A percentile compares a stretch with the other conserved stretches of the same genome.
These are phyloP conservation scores for Morinoia aosen DNA, from an alignment of 2,888 invertebrate genomes.

Conservation along the genomic window DNA sequence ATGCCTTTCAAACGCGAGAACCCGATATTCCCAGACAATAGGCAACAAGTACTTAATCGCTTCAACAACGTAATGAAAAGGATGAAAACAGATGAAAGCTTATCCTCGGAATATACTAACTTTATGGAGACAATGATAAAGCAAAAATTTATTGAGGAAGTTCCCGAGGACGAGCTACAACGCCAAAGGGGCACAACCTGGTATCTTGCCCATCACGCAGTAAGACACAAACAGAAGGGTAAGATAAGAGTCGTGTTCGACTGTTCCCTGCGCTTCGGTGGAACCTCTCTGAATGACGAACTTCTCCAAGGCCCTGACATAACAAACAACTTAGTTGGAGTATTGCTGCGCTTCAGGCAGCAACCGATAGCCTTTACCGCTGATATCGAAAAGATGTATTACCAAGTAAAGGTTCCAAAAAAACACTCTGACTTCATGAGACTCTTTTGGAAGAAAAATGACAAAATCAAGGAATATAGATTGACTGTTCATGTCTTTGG, in stretches of 20 bases:
- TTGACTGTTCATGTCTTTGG: neutral
- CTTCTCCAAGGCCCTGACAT: conserved; percentile 19
- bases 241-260: conserved; percentile 54
- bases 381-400: conserved; percentile 50
- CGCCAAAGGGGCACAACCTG: neutral
- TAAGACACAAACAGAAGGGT: conserved; percentile 40
- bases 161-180: conserved; percentile 39
- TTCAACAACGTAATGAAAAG: neutral
- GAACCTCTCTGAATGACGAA: neutral
- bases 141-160: neutral
- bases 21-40: neutral
- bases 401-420: conserved; percentile 43
- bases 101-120: neutral
- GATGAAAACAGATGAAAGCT: neutral
- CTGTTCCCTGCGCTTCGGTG: conserved; percentile 10
- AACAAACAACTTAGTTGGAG: neutral
- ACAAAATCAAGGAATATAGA: neutral
- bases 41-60: neutral
- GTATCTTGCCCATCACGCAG: conserved; percentile 47
- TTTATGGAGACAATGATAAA: neutral
- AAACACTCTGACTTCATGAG: conserved; percentile 42
- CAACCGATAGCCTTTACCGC: conserved; percentile 39
- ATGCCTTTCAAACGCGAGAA: neutral
- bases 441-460: conserved; percentile 43
- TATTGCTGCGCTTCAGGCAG: no score